phyloP scores from a whole-genome alignment of 2,888 invertebrate genomes.

The Agrochola macilenta region DNA sequence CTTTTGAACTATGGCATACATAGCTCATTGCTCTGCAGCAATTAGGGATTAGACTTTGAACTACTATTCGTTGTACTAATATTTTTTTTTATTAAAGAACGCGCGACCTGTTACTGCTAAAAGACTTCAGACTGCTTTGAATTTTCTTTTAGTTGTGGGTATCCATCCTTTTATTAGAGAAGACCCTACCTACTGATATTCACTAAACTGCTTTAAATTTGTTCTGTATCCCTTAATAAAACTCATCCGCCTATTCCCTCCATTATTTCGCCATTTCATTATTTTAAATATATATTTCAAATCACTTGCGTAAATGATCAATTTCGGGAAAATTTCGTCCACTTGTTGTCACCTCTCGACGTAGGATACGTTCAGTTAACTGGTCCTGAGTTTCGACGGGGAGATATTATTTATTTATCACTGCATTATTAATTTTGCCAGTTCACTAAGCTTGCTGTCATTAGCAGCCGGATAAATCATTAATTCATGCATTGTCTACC shows the following conservation, averaged over 20 bases:
- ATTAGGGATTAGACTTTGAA: neutral
- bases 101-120: no score
- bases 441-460: neutral
- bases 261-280: neutral
- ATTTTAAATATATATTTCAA: neutral
- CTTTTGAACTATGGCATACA: constrained; percentile 37
- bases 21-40: constrained; percentile 4
- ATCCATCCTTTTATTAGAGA: neutral
- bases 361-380: neutral
- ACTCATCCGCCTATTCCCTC: neutral
- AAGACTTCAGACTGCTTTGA: neutral
- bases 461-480: neutral
- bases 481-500: neutral
- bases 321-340: neutral
- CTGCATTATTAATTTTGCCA: constrained; percentile 1
- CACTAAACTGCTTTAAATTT: no score
- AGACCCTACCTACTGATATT: neutral
- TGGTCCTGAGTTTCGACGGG: neutral
- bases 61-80: neutral
- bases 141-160: neutral
- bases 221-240: neutral
- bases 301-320: neutral
- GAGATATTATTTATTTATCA: constrained; percentile 2
- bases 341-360: neutral
- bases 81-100: neutral